Base-by-base conservation (phyloP, 35 echinoderm and acorn worm species). In the Ptychodera flava region DNA sequence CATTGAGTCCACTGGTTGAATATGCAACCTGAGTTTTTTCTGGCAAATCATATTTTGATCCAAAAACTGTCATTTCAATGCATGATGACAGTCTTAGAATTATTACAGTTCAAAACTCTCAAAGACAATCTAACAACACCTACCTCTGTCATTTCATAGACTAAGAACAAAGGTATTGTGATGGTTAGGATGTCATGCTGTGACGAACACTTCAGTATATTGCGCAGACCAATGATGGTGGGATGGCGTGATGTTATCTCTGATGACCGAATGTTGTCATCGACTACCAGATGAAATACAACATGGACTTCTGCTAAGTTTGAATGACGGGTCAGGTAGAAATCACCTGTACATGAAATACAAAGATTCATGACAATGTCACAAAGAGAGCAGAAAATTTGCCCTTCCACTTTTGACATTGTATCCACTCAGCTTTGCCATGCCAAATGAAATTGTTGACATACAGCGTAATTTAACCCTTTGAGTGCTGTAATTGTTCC, bases 91-190 rank as follows among this genome's bases (percentile, higher is more conserved):
- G n/a, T n/a, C n/a, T n/a, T n/a, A n/a, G n/a, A n/a, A n/a, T n/a
- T n/a, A n/a, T n/a, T n/a, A n/a, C n/a, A n/a, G n/a, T n/a, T n/a
- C n/a, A n/a, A n/a, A n/a, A n/a, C n/a, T n/a, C n/a, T n/a, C n/a
- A n/a, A n/a, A n/a, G n/a, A n/a, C n/a, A n/a, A n/a, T n/a, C n/a
- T n/a, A n/a, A n/a, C n/a, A n/a, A n/a, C n/a, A 82, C 89, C 79
- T 75, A 97, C 95, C 88, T 97, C 95, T 85, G 91, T 87, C 95
- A 97, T 97, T 75, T 97, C 95, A 86, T 97, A 97, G n/a, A 97
- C 90, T 6, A 97, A 88, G 22, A 97, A 90, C 31, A 97, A 78
- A 1, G 95, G 95, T 16, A 97, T 30, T 0, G 92, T 94, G 1
- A 97, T 92, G 33, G 87, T 85, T 15, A 87, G 87, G 22, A 97